Evolutionary conservation across 2,888 invertebrate genomes (phyloP), one percentile per base, ranked within the genome.

Genomic region (Villa cingulata): DNA sequence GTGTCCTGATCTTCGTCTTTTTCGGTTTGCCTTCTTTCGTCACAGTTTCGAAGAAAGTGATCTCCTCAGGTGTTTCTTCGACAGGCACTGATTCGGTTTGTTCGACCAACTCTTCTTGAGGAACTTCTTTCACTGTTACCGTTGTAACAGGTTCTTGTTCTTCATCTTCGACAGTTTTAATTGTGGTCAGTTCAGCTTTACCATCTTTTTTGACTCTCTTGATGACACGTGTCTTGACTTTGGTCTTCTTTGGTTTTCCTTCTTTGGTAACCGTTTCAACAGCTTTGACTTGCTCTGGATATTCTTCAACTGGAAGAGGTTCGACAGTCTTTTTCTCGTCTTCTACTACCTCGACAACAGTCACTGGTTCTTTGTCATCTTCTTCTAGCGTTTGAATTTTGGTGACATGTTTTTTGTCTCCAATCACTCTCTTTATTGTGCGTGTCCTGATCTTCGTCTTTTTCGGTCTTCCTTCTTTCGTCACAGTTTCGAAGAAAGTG

Each of bases 71-170:
- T 3, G 53, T 55, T 37, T 57, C 57, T 20, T 61, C 59, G 48
- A 62, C 59, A 48, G 45, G 2, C 2, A 62, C 55, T n/a, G 61
- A 53, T 18, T 32, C 16, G 10, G 18, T 9, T 34, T 29, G 6
- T 23, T 62, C 59, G 2, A 12, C 3, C 19, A 23, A 23, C 7
- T 23, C 23, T 23, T 23, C 23, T 23, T 14, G 29, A 10, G 27
- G 15, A 4, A 43, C 34, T 18, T 64, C 62, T 41, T 58, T 53
- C n/a, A 49, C 52, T 18, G 48, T 29, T 0, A 57, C 55, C 4
- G 59, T 60, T 12, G 60, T 62, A 40, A 64, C 54, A 4, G 66
- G 66, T 17, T 65, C 53, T 23, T 69, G 54, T 57, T 69, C 69
- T 52, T 56, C 56, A 49, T 59, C 56, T 46, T 56, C 62, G 12